Evolutionary conservation across 2,797 vertebrate genomes (phyloP).

Genomic region (Sebastiscus albofasciatus): DNA sequence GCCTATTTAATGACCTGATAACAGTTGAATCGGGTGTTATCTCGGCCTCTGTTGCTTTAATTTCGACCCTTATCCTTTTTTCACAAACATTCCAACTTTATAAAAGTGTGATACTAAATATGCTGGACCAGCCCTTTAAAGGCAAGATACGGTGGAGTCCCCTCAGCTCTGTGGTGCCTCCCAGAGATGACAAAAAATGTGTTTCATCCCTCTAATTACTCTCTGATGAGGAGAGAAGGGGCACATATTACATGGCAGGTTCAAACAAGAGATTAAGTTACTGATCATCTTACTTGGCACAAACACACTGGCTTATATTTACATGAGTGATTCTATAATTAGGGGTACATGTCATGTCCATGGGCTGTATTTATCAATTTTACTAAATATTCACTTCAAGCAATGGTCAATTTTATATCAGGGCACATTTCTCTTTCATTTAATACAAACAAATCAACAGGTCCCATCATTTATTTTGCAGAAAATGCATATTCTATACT

Average conservation of each 20-base stretch:
- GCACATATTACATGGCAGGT: not conserved
- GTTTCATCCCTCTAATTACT: constrained; percentile 25
- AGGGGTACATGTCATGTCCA: too few relatives aligned
- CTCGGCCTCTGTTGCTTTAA: not conserved
- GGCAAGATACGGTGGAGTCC: not conserved
- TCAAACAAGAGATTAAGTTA: not conserved
- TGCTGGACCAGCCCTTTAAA: not conserved
- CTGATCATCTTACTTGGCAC: not conserved
- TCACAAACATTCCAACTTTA: not conserved
- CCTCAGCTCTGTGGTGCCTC: not conserved
- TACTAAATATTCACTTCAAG: too few relatives aligned
- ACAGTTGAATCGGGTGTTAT: not conserved
- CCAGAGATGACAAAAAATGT: constrained; percentile 16
- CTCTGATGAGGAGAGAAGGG: not conserved
- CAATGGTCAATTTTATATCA: too few relatives aligned
- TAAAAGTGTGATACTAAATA: not conserved
- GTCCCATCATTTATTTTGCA: too few relatives aligned
- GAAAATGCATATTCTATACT: too few relatives aligned
- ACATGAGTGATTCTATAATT: too few relatives aligned
- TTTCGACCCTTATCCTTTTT: not conserved
- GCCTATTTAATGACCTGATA: not conserved
- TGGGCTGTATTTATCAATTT: too few relatives aligned
- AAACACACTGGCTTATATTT: not conserved
- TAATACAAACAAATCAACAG: too few relatives aligned
- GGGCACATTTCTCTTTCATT: too few relatives aligned